phyloP scores from a whole-genome alignment of 2,113 vertebrate genomes.

The Eurypyga helias region DNA sequence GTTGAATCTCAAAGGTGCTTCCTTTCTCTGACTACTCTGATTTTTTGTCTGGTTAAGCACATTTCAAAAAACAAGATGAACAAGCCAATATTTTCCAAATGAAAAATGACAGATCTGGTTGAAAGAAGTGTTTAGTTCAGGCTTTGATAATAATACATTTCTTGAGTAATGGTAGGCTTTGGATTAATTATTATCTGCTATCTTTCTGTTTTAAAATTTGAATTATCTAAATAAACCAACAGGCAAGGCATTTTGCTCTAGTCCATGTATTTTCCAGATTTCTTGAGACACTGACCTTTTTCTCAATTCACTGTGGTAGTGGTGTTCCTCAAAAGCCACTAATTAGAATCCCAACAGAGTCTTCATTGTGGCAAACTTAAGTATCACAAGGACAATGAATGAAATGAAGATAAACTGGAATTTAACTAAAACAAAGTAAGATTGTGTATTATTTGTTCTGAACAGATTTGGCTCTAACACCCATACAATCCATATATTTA shows the following conservation, averaged over 20 bases:
- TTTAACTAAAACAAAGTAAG: neutral
- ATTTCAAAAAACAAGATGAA: constrained; percentile 24
- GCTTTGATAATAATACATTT: neutral
- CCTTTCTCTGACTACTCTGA: neutral
- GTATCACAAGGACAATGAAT: neutral
- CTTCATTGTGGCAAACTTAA: neutral
- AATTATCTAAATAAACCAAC: neutral
- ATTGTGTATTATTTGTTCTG: neutral
- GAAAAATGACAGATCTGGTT: neutral
- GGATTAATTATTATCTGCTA: neutral
- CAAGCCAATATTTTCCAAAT: neutral
- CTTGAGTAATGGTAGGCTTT: neutral
- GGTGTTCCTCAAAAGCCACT: neutral
- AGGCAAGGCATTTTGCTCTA: neutral
- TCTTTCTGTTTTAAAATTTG: constrained; percentile 1
- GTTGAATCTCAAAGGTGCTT: constrained; percentile 39
- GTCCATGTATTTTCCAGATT: neutral
- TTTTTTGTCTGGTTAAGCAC: neutral
- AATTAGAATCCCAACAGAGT: neutral
- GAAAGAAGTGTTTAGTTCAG: neutral
- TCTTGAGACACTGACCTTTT: neutral
- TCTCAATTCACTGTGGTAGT: neutral
- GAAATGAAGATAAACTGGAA: neutral
- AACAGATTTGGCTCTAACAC: neutral
- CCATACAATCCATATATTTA: neutral